Conservation (phyloP, 2,888 invertebrate species). For the Lacanobia oleracea region DNA sequence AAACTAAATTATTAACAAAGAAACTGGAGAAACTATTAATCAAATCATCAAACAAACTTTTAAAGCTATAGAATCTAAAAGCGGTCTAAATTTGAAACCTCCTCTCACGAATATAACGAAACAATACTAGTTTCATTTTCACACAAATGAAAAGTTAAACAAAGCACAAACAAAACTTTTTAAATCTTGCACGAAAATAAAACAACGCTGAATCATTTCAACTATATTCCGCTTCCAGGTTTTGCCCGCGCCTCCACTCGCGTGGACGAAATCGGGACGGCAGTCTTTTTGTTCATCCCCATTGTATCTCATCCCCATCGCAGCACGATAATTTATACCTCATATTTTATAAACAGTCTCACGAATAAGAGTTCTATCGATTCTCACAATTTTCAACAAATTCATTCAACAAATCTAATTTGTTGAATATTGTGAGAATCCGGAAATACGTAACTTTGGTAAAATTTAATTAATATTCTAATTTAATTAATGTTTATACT, state of each 20-base stretch:
- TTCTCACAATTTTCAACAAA: conserved; percentile 2
- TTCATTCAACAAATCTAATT: conserved; percentile 5
- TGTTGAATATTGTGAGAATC: background rate
- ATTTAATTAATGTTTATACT: background rate
- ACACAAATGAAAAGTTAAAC: conserved; percentile 13
- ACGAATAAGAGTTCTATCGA: conserved; percentile 35
- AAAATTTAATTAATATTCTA: no score
- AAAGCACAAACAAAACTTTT: conserved; percentile 16
- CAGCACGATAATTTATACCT: conserved; percentile 44
- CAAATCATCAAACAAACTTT: no score
- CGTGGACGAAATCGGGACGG: conserved; percentile 46
- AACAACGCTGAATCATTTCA: conserved; percentile 46
- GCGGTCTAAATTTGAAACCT: background rate
- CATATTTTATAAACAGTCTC: conserved; percentile 50
- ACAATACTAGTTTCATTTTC: background rate
- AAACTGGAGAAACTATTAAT: no score
- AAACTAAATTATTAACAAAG: no score
- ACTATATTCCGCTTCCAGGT: conserved; percentile 45
- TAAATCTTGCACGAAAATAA: conserved; percentile 41
- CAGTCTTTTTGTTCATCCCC: conserved; percentile 49
- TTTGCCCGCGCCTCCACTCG: conserved; percentile 51
- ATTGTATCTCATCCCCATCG: conserved; percentile 53
- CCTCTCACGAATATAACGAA: background rate
- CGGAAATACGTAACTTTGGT: background rate
- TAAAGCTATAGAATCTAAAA: background rate